These are phyloP conservation scores for Lathronympha strigana DNA, from an alignment of 2,888 invertebrate species.

Conservation along the genomic window DNA sequence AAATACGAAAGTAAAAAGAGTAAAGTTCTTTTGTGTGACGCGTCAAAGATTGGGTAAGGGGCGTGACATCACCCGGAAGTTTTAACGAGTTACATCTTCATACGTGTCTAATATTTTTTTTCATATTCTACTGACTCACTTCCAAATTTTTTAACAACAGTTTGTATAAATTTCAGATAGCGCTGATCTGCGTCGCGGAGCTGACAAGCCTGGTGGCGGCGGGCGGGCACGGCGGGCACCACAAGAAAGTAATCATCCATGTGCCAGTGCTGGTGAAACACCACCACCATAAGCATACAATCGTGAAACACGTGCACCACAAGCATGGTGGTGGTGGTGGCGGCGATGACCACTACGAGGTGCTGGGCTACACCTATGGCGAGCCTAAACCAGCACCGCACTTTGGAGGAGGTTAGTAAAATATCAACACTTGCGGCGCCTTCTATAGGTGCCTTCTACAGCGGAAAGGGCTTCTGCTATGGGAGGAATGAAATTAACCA, in stretches of 20 bases:
- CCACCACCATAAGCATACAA: constrained; percentile 90
- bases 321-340: constrained; percentile 82
- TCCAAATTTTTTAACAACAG: background rate
- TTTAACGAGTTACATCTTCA: no score
- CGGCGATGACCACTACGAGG: constrained; percentile 86
- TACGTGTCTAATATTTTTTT: background rate
- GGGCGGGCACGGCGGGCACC: constrained; percentile 81
- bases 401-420: constrained; percentile 70
- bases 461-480: no score
- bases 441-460: no score
- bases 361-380: constrained; percentile 87
- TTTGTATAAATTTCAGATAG: constrained; percentile 71
- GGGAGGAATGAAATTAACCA: no score
- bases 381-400: constrained; percentile 84
- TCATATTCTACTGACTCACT: background rate
- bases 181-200: constrained; percentile 68
- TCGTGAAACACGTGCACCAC: constrained; percentile 89
- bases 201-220: constrained; percentile 65
- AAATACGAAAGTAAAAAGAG: no score
- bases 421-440: no score
- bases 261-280: constrained; percentile 91
- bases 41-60: no score
- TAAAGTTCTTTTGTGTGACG: no score
- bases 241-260: constrained; percentile 91
- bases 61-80: no score